Conservation (phyloP, 2,888 invertebrate genomes). For the Corythucha ciliata region DNA sequence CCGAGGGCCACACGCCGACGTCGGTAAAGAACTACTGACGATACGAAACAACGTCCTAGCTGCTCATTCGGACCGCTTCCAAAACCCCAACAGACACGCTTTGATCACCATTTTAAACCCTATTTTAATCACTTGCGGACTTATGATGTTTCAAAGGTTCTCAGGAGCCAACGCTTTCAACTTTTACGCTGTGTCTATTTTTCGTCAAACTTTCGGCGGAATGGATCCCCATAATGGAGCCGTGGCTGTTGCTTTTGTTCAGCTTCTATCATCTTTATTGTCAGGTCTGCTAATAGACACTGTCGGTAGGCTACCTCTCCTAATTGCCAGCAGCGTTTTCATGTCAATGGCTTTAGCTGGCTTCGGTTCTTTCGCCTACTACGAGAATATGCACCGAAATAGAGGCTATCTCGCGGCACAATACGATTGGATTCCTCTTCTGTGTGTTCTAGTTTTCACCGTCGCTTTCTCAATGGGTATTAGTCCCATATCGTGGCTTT, state of each 20-base stretch:
- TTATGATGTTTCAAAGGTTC: conserved; percentile 41
- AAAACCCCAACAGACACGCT: conserved; percentile 31
- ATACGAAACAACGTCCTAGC: conserved; percentile 59
- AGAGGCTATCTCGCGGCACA: conserved; percentile 37
- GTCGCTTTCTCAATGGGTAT: conserved; percentile 80
- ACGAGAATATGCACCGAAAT: conserved; percentile 58
- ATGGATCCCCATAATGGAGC: conserved; percentile 77
- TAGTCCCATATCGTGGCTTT: conserved; percentile 77
- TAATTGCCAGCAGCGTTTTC: conserved; percentile 72
- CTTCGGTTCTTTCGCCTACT: conserved; percentile 75
- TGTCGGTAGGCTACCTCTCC: conserved; percentile 70
- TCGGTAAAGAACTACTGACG: conserved; percentile 62
- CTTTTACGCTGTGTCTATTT: conserved; percentile 78
- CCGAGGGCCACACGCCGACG: conserved; percentile 69
- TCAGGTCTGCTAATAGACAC: conserved; percentile 76
- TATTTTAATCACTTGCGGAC: conserved; percentile 67
- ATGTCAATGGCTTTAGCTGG: conserved; percentile 80
- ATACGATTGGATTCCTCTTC: conserved; percentile 71
- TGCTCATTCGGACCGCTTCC: conserved; percentile 31
- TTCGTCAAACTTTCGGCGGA: conserved; percentile 70
- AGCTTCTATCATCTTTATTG: conserved; percentile 70
- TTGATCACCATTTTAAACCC: conserved; percentile 51
- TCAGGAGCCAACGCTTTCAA: conserved; percentile 77
- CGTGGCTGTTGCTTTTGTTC: conserved; percentile 74
- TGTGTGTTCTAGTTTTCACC: conserved; percentile 73